A percentile compares a stretch with the other conserved stretches of the same genome.
phyloP scores from a whole-genome alignment of 2,888 invertebrate species.

The Eupithecia tripunctaria region DNA sequence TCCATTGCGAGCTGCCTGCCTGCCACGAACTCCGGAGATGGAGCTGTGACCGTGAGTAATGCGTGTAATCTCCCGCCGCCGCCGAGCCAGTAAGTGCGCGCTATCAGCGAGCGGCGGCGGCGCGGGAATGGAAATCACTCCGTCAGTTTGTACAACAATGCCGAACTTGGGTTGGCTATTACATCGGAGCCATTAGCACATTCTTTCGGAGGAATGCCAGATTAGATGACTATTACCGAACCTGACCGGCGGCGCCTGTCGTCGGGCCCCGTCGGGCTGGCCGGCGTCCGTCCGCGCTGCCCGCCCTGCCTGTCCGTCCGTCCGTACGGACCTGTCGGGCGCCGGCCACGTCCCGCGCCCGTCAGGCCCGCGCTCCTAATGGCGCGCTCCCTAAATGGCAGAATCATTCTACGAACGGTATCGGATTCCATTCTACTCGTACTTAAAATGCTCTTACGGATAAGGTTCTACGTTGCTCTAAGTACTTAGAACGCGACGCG shows the following conservation, averaged over 20 bases:
- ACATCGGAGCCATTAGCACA: conserved; percentile 39
- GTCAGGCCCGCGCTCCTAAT: no score
- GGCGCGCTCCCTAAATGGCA: background rate
- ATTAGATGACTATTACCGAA: conserved; percentile 33
- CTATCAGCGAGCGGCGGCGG: background rate
- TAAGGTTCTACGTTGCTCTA: no score
- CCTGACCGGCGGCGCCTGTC: background rate
- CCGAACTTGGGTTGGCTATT: conserved; percentile 28
- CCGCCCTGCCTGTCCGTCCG: background rate
- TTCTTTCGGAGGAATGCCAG: conserved; percentile 41
- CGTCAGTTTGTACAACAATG: conserved; percentile 18
- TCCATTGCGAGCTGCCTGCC: background rate
- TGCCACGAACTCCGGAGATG: background rate
- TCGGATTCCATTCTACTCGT: background rate
- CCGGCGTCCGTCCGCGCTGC: no score
- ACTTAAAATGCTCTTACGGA: background rate
- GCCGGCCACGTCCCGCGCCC: background rate
- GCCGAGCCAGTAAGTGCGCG: background rate
- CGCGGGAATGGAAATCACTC: conserved; percentile 7
- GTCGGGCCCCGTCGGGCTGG: no score
- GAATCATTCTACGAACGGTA: background rate
- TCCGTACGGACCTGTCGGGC: background rate
- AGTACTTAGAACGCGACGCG: no score
- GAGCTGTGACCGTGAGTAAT: background rate
- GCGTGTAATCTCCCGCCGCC: no score